phyloP scores from a whole-genome alignment of 2,888 invertebrate genomes.

The Epinotia demarniana region DNA sequence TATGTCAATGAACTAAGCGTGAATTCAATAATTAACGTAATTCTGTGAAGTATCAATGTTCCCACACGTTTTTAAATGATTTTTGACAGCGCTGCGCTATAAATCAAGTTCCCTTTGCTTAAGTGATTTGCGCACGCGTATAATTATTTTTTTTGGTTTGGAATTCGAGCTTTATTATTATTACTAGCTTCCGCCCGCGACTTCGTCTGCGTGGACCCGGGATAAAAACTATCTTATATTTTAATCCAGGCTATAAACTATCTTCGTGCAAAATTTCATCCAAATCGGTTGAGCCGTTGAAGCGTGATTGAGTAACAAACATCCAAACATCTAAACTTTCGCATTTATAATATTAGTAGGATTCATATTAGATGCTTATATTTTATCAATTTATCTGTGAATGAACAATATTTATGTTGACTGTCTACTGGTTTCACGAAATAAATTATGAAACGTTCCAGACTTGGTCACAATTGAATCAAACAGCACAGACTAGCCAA shows the following conservation, averaged over 20 bases:
- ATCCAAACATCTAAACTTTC: too few species aligned
- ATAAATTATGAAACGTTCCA: not conserved
- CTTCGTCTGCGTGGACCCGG: too few species aligned
- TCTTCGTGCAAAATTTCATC: too few species aligned
- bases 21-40: not conserved
- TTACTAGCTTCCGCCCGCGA: too few species aligned
- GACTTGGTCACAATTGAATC: not conserved
- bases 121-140: not conserved
- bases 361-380: not conserved
- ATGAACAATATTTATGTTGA: not conserved
- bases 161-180: not conserved
- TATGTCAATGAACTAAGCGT: not conserved
- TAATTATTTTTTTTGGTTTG: not conserved
- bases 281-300: too few species aligned
- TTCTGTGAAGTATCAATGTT: not conserved
- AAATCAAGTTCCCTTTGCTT: not conserved
- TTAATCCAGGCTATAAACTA: too few species aligned
- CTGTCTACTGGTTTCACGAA: not conserved
- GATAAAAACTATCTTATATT: too few species aligned
- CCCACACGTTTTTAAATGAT: not conserved
- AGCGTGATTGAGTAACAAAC: too few species aligned
- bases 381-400: not conserved
- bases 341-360: too few species aligned
- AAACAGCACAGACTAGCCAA: slow-evolving; percentile 12
- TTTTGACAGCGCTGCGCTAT: slow-evolving; percentile 1